phyloP scores from a whole-genome alignment of 2,888 invertebrate species.

The Polyommatus icarus region DNA sequence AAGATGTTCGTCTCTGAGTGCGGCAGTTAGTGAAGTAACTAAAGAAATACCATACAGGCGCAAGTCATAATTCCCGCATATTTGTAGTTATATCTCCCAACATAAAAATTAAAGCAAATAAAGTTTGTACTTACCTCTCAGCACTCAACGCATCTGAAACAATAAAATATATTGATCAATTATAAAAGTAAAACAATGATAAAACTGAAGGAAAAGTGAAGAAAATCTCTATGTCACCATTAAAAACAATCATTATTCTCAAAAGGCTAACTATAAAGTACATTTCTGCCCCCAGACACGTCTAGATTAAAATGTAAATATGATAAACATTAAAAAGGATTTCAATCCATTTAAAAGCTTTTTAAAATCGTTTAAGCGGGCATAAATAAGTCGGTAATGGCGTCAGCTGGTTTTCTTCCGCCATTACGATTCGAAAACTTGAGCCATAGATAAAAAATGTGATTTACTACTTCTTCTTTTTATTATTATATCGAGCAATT shows the following conservation, averaged over 20 bases:
- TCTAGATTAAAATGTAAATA: constrained; percentile 18
- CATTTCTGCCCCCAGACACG: neutral
- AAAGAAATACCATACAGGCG: too few species aligned
- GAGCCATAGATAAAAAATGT: constrained; percentile 29
- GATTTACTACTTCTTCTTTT: constrained; percentile 29
- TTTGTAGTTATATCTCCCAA: too few species aligned
- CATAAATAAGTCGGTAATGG: constrained; percentile 35
- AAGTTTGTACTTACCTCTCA: neutral
- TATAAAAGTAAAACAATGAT: neutral
- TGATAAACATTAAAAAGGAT: constrained; percentile 30
- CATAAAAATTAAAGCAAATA: too few species aligned
- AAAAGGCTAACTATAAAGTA: neutral
- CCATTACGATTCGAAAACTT: constrained; percentile 32
- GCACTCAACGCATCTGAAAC: constrained; percentile 10
- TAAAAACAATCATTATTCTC: neutral
- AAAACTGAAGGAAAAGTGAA: neutral
- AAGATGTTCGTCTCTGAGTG: too few species aligned
- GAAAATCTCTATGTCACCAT: neutral
- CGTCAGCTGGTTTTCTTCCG: constrained; percentile 30
- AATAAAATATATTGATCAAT: neutral
- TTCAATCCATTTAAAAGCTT: constrained; percentile 32
- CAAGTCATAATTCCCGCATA: too few species aligned
- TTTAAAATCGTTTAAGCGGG: constrained; percentile 37
- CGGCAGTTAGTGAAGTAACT: too few species aligned
- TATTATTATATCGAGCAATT: constrained; percentile 21